Percentiles rank a stretch among this genome's conserved stretches.
phyloP scores from a whole-genome alignment of 2,888 invertebrate genomes.

The Lagria hirta region DNA sequence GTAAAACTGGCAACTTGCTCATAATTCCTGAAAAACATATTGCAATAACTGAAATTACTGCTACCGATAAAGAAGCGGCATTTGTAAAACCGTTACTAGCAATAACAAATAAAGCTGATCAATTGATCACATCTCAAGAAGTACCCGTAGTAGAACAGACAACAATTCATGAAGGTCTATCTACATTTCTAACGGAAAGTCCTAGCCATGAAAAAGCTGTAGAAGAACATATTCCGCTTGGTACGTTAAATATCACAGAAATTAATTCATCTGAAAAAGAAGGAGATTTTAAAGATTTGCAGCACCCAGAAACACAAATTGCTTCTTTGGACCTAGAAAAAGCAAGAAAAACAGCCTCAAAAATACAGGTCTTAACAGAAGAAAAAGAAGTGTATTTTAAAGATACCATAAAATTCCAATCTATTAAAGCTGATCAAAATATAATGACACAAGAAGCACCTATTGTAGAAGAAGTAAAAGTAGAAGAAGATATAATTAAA shows the following conservation, averaged over 20 bases:
- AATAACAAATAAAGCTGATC: slow-evolving; percentile 24
- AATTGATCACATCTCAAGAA: slow-evolving; percentile 46
- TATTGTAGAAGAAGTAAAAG: slow-evolving; percentile 9
- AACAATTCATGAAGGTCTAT: slow-evolving; percentile 37
- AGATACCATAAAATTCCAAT: slow-evolving; percentile 25
- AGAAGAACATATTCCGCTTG: slow-evolving; percentile 31
- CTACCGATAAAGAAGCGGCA: slow-evolving; percentile 45
- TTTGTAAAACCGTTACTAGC: slow-evolving; percentile 34
- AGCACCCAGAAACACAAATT: slow-evolving; percentile 10
- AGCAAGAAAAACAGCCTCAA: slow-evolving; percentile 10
- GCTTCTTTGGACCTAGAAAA: slow-evolving; percentile 13
- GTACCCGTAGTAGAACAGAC: slow-evolving; percentile 35
- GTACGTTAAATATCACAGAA: slow-evolving; percentile 34
- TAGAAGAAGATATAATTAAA: slow-evolving; percentile 26
- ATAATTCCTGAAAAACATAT: slow-evolving; percentile 52
- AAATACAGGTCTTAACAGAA: slow-evolving; percentile 10
- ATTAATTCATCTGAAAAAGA: slow-evolving; percentile 34
- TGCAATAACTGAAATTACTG: slow-evolving; percentile 49
- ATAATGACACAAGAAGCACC: slow-evolving; percentile 9
- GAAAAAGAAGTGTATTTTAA: slow-evolving; percentile 30
- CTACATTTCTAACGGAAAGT: slow-evolving; percentile 31
- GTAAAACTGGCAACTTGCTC: slow-evolving; percentile 52
- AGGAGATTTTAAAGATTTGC: slow-evolving; percentile 6
- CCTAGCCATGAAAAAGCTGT: slow-evolving; percentile 33
- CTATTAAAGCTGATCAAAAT: slow-evolving; percentile 7